Evolutionary conservation across 2,113 vertebrate species (phyloP), one percentile per base, ranked within the genome.

Genomic region (Scartelaos histophorus): DNA sequence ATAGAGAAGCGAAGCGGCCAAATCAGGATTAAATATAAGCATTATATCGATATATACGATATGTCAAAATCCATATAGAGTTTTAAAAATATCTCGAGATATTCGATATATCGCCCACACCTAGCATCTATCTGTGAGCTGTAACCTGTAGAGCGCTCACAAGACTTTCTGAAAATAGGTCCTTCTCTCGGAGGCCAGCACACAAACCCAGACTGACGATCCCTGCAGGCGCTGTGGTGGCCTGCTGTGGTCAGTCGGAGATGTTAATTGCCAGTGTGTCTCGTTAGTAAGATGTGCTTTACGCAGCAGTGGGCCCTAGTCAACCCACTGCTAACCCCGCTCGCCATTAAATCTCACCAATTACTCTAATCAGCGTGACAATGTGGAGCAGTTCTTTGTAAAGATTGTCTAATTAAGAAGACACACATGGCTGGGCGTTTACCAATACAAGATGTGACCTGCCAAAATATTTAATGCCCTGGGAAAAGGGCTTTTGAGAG

Each of bases 301-400:
- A 89, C 89, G 53, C 91, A 85, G 91, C 79, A 47, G 88, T 88
- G 79, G 78, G 82, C 85, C 82, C 35, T 54, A 64, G 80, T 83
- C 85, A 75, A 84, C 89, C 87, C 81, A 80, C 85, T 87, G 90
- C 87, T 87, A 82, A 83, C 82, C 87, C 87, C 60, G 60, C 87
- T 84, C 83, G 73, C 86, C 76, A 82, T 87, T 88, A 92, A 92
- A 91, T 90, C 83, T 86, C 82, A 87, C 90, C 90, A 92, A 92
- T 93, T 93, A 93, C 81, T 77, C 88, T 92, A 91, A 94, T 93
- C 88, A 92, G 88, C 17, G 60, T 85, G 82, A 87, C 76, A 76
- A 83, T 71, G 80, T 53, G 75, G 71, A 82, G 83, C 82, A 61
- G 72, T 88, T 83, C 82, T 88, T 86, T 89, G 80, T 82, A 81